Conservation (phyloP, 2,113 vertebrate genomes). For the Megaceryle maxima region DNA sequence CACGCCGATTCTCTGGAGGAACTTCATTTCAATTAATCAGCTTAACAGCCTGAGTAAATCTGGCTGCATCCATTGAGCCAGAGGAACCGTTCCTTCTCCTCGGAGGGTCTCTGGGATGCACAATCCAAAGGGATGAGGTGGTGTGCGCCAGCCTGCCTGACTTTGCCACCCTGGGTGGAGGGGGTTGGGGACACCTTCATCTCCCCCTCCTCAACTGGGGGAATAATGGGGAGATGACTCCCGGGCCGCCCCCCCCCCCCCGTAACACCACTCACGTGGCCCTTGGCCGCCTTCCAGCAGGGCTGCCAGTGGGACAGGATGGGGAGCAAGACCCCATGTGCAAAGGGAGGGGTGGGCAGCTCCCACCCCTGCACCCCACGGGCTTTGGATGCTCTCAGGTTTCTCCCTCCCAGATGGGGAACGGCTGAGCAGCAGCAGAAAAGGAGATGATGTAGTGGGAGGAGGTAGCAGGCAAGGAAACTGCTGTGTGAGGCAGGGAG, state of each 20-base stretch:
- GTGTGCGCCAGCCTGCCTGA: neutral
- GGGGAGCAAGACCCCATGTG: fast-evolving
- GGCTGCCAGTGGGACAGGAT: neutral
- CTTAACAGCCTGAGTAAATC: slow-evolving; percentile 55
- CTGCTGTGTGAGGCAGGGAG: neutral
- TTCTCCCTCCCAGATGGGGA: neutral
- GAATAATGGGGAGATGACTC: neutral
- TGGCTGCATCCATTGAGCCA: neutral
- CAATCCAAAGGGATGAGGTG: neutral
- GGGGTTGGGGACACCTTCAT: neutral
- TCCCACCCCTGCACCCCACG: fast-evolving
- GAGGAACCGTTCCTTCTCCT: neutral
- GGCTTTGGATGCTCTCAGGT: neutral
- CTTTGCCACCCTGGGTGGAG: neutral
- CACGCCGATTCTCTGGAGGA: slow-evolving; percentile 69
- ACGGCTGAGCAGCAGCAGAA: neutral
- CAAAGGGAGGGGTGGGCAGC: neutral
- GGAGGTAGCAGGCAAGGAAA: neutral
- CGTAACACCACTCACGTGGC: fast-evolving
- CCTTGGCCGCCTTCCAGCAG: neutral
- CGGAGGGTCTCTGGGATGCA: neutral
- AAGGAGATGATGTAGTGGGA: neutral
- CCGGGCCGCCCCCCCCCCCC: neutral
- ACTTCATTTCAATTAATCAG: slow-evolving; percentile 74
- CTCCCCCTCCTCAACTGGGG: neutral